Conservation (phyloP, 2,113 vertebrate species). For the Mesocricetus auratus region DNA sequence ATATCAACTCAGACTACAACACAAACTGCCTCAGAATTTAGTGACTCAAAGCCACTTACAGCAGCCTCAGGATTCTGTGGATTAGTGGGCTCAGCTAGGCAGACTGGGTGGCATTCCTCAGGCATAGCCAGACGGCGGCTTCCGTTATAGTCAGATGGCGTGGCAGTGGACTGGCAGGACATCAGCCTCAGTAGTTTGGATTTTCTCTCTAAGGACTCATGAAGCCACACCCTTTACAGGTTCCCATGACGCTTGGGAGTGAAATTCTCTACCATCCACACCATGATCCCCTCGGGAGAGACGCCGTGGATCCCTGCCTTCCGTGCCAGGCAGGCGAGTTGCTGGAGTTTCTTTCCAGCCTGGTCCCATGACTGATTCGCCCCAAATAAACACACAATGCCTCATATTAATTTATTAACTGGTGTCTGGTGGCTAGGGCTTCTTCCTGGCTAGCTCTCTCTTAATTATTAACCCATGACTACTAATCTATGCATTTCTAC, state of each 20-base stretch:
- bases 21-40: not conserved
- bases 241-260: not conserved
- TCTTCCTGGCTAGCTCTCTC: no score
- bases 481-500: no score
- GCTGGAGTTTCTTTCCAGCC: no score
- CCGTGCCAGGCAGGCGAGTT: not conserved
- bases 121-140: not conserved
- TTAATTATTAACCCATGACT: no score
- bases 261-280: not conserved
- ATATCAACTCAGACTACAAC: not conserved
- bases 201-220: not conserved
- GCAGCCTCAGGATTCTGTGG: not conserved
- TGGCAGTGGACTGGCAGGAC: not conserved
- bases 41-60: not conserved
- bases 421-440: no score
- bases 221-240: not conserved
- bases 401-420: no score
- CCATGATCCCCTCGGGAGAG: not conserved
- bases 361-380: no score
- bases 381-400: no score
- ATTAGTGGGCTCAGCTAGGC: not conserved
- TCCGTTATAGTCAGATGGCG: not conserved
- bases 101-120: not conserved
- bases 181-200: not conserved
- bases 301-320: not conserved